Evolutionary conservation across 2,888 invertebrate species (phyloP), one percentile per base, ranked within the genome.

Genomic region (Ceratothoa steindachneri): DNA sequence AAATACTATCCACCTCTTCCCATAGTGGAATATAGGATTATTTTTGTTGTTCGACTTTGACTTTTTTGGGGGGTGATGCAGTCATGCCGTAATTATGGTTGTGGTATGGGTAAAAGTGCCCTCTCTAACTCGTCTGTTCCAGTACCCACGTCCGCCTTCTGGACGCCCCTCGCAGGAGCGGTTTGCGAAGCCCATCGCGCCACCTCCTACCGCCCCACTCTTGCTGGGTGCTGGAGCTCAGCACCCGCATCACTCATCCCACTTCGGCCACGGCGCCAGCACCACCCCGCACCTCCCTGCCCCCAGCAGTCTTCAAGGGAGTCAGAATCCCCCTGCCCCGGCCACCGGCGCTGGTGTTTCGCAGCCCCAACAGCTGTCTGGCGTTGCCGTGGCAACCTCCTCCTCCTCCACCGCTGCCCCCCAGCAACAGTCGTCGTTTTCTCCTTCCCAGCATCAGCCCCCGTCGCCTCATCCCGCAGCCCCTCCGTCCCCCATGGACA

Each of bases 151-250:
- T 19, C 78, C 73, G 75, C 81, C 80, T 27, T n/a, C n/a, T n/a
- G 86, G 87, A 80, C 88, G 91, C 80, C 88, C 91, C 68, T 86
- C 91, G 52, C 90, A 90, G 82, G 93, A 93, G 84, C 88, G 93
- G 81, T 93, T 93, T 83, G 91, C 93, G 76, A 93, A 93, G 85
- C 93, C 93, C 76, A 93, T 93, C 76, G 89, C 91, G 84, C 93
- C 92, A 76, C 87, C 87, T 22, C 85, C 80, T 72, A 77, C 67
- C 77, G 79, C 69, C 72, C 80, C 31, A 55, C 76, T 66, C 71
- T 70, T 69, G 66, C 30, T 69, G 68, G 69, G 69, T 55, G 22
- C 1, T 60, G 31, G 51, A 22, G 53, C 67, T 67, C 69, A 22
- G 71, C 19, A 60, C 64, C 55, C 55, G 64, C 24, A 60, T 41